Base-by-base conservation (phyloP, 2,113 vertebrate species). In the Hippocampus comes region DNA sequence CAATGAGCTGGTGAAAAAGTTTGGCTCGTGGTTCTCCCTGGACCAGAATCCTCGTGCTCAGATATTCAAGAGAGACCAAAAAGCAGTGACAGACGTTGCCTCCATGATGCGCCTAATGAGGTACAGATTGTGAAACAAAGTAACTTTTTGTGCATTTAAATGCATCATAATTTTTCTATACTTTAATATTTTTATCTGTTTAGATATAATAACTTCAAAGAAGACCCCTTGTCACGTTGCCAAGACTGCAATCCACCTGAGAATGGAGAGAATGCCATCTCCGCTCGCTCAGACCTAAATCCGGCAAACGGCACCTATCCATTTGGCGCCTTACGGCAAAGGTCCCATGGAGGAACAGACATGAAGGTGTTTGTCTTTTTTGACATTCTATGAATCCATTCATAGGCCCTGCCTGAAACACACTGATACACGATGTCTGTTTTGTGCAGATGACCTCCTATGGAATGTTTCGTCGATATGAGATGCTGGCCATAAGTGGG, bases 71-170 rank as follows among this genome's bases (percentile, higher is more conserved):
- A 92, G 97, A 60, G 93, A 99, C 89, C 95, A 99, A 69, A 94
- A 94, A 0, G 75, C 82, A n/a, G 91, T 99, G 3, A 92, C 9
- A 0, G 95, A 98, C 78, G 1, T 97, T 74, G 81, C 93, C 42
- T 96, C 96, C 27, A 98, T 99, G 96, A 55, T 98, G 63, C 93
- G 63, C 25, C 93, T 99, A 21, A 97, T 99, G 95, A 94, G 97
- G 97, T 99, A 6, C 41, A 49, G 10, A 15, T n/a, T 1, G 46
- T 60, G 5, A 42, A 20, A 27, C 8, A 11, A 34, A n/a, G 9
- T 15, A 53, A 21, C 1, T 18, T 66, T 65, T 63, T 70, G 21
- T 41, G 12, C 34, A 53, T 46, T 14, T 46, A 41, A 20, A 23
- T 17, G 18, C 5, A 10, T 15, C 7, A 2, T 15, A 20, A n/a